Base-by-base conservation (phyloP, 1,140 invertebrate genomes). In the Drosophila subpulchrella region DNA sequence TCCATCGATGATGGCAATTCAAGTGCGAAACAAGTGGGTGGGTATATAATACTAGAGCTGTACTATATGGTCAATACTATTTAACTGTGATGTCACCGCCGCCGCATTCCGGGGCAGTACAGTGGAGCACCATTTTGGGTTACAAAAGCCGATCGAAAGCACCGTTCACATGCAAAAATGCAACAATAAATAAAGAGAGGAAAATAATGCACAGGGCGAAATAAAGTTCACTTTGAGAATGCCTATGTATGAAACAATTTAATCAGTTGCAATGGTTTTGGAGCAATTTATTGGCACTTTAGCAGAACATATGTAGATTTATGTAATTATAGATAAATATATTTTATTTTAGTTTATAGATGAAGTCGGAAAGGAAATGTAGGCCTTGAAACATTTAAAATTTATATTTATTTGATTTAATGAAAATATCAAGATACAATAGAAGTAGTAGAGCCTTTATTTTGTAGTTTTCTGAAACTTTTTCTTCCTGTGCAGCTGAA, bases 81-180 rank as follows among this genome's bases (percentile, higher is more conserved):
- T 50, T 20, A 36, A 20, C 5, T 71, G 65, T 71, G 67, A 71
- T 71, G 65, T 71, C 67, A 71, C 44, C 65, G 41, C 24, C 42
- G 7, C 7, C 15, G 42, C 51, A 36, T 50, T 71, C 51, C 30
- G 30, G 27, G 44, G 15, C 46, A 30, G 24, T 17, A 42, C 47
- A 68, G 39, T 62, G 39, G 30, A 30, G 60, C 60, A 44, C 8
- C 30, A 39, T 55, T 62, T 55, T 24, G 34, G 55, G 15, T 59
- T 32, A 39, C 44, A 58, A 36, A 38, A 39, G 10, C 27, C 4
- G 7, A 58, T 62, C 54, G 36, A 59, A 59, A 41, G 47, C 12
- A 34, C 38, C 41, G 62, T 50, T 54, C 66, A 24, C 63, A 55
- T 66, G 63, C 48, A 39, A 46, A 56, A 70, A 70, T 57, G 36